phyloP scores from a whole-genome alignment of 2,797 vertebrate species.

The Clarias pachynema region DNA sequence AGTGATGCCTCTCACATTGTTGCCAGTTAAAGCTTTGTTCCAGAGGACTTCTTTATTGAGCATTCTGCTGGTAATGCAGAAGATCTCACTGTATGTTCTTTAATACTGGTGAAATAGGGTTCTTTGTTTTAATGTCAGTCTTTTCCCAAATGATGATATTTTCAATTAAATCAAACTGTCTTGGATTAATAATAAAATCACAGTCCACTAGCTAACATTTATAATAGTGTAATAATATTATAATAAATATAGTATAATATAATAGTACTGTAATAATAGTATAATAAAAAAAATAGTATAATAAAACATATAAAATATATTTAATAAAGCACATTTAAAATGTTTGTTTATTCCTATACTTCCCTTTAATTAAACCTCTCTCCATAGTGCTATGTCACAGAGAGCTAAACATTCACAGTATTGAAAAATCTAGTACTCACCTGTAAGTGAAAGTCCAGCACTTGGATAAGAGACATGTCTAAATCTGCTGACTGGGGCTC shows the following conservation, averaged over 20 bases:
- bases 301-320: neutral
- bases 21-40: slow-evolving; percentile 62
- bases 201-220: neutral
- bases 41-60: slow-evolving; percentile 60
- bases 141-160: neutral
- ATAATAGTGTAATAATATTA: neutral
- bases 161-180: neutral
- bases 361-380: neutral
- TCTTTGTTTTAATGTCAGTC: neutral
- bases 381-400: neutral
- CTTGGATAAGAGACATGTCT: slow-evolving; percentile 33
- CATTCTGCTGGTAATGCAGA: slow-evolving; percentile 40
- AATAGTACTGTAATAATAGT: no score
- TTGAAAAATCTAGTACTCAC: slow-evolving; percentile 51
- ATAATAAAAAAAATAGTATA: neutral
- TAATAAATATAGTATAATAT: no score
- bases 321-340: neutral
- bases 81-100: neutral
- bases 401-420: neutral
- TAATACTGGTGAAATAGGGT: neutral
- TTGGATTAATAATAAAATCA: neutral
- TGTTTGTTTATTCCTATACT: neutral
- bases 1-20: slow-evolving; percentile 65
- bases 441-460: slow-evolving; percentile 7
- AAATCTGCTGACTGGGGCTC: slow-evolving; percentile 63